Evolutionary conservation across 2,797 vertebrate genomes (phyloP).

Genomic region (Diceros bicornis): DNA sequence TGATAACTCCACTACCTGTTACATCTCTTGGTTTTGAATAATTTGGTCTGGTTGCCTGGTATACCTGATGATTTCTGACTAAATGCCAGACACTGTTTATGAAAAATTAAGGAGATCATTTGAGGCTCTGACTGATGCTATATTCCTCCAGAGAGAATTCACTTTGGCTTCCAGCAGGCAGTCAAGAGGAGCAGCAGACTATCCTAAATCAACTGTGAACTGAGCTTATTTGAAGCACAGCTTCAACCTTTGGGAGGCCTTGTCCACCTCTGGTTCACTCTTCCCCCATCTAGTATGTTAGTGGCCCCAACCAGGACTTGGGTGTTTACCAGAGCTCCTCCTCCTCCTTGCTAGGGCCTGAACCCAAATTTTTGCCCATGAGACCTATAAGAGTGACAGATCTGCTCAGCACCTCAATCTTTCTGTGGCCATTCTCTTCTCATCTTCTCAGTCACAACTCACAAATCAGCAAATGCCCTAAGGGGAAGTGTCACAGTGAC

Average conservation of each 20-base stretch:
- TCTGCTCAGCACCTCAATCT: neutral
- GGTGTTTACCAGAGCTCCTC: neutral
- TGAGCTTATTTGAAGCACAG: neutral
- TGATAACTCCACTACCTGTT: neutral
- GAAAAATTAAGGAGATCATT: neutral
- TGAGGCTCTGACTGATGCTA: neutral
- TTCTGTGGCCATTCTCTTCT: neutral
- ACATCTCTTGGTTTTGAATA: neutral
- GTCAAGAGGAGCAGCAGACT: neutral
- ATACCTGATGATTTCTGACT: neutral
- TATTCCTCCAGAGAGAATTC: neutral
- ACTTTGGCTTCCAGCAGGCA: neutral
- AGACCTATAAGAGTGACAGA: neutral
- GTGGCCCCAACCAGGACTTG: neutral
- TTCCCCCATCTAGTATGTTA: neutral
- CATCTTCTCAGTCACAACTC: neutral
- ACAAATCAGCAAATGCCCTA: neutral
- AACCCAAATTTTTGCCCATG: neutral
- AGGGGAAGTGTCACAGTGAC: neutral
- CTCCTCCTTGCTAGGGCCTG: neutral
- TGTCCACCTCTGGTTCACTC: neutral
- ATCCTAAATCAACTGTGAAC: neutral
- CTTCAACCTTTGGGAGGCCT: neutral
- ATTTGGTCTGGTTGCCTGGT: neutral
- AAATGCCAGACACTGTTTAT: neutral